These are phyloP conservation scores for Nomada hirtipes DNA, from an alignment of 2,888 invertebrate species.

Conservation along the genomic window DNA sequence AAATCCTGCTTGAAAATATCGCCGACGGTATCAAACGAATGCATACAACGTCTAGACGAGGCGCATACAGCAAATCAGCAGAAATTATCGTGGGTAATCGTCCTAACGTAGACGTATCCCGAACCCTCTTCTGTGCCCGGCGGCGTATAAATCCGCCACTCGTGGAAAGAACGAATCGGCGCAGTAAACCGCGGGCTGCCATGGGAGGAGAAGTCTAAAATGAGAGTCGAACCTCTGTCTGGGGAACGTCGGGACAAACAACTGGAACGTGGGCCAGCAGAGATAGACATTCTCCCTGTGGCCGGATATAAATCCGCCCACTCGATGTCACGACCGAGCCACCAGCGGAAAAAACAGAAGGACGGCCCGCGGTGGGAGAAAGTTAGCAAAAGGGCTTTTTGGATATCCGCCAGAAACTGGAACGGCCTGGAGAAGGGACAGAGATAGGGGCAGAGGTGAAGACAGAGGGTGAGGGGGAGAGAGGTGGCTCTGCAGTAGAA, in stretches of 20 bases:
- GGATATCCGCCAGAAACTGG: constrained; percentile 68
- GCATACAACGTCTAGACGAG: neutral
- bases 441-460: neutral
- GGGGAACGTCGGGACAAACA: constrained; percentile 60
- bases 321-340: constrained; percentile 65
- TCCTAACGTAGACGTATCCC: neutral
- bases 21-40: too few species aligned
- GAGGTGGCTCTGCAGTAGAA: constrained; percentile 43
- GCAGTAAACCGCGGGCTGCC: constrained; percentile 46
- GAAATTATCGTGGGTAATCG: constrained; percentile 36
- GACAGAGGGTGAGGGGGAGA: constrained; percentile 2
- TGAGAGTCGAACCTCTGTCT: constrained; percentile 40
- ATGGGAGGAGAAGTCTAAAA: constrained; percentile 28
- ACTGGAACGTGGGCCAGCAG: constrained; percentile 40
- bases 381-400: constrained; percentile 63
- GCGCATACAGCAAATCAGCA: neutral
- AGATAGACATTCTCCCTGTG: constrained; percentile 42
- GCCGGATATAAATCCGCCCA: constrained; percentile 68
- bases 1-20: too few species aligned
- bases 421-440: constrained; percentile 18
- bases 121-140: neutral
- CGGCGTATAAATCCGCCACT: constrained; percentile 44
- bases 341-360: constrained; percentile 30
- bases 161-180: constrained; percentile 52
- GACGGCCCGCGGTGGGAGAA: constrained; percentile 23